These are phyloP conservation scores for Acanthoscelides obtectus DNA, from an alignment of 2,888 invertebrate genomes.

Conservation along the genomic window DNA sequence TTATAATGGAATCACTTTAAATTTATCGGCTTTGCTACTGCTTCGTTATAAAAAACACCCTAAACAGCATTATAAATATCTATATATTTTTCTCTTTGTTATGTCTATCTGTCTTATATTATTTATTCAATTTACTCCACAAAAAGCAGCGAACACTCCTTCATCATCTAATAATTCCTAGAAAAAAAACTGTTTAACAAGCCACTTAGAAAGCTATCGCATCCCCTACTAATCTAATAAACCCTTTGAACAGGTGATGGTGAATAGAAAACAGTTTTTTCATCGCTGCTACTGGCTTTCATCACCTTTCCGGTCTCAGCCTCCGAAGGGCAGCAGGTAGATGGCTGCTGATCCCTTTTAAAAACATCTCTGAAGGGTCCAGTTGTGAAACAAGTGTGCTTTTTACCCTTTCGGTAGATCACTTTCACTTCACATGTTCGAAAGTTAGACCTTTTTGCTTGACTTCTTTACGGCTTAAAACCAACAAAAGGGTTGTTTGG, in stretches of 20 bases:
- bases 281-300: conserved; percentile 5
- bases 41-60: too few species aligned
- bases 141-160: neutral
- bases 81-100: too few species aligned
- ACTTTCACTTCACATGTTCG: neutral
- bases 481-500: neutral
- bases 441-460: neutral
- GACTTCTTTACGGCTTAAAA: neutral
- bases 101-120: too few species aligned
- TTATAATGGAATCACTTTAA: too few species aligned
- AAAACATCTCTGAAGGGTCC: conserved; percentile 16
- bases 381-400: conserved; percentile 11
- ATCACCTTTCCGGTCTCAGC: conserved; percentile 13
- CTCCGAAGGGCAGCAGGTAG: conserved; percentile 19
- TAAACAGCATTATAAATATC: too few species aligned
- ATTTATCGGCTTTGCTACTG: too few species aligned
- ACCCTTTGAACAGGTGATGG: conserved; percentile 1
- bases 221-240: conserved; percentile 3
- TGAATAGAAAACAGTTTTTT: conserved; percentile 8
- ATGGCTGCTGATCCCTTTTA: conserved; percentile 16
- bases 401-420: conserved; percentile 6
- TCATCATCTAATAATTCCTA: neutral
- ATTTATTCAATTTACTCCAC: too few species aligned
- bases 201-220: neutral
- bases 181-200: neutral